phyloP scores from a whole-genome alignment of 2,797 vertebrate genomes.

The Babyrousa celebensis region DNA sequence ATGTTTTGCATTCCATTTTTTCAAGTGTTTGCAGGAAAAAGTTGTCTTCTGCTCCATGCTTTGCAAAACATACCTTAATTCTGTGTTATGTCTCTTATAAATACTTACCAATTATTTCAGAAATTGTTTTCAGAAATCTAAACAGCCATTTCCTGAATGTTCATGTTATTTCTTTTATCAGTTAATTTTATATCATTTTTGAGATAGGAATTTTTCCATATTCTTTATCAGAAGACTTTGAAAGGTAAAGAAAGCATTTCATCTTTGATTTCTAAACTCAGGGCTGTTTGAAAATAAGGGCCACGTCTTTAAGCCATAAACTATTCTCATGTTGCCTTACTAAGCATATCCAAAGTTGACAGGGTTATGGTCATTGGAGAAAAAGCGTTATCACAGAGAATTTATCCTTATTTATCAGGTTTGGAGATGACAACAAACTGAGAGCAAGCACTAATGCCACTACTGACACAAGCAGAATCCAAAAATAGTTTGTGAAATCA shows the following conservation, averaged over 20 bases:
- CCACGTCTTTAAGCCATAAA: not conserved
- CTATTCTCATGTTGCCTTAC: not conserved
- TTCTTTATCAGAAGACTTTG: not conserved
- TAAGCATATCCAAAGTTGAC: not conserved
- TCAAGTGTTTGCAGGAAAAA: not conserved
- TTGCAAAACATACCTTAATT: not conserved
- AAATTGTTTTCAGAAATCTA: not conserved
- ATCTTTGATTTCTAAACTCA: not conserved
- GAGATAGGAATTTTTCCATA: not conserved
- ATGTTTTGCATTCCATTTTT: not conserved
- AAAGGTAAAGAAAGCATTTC: not conserved
- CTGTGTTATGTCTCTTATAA: not conserved
- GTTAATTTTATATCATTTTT: slow-evolving; percentile 46
- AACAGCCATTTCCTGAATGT: slow-evolving; percentile 5
- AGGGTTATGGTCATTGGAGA: not conserved
- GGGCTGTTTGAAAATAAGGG: not conserved
- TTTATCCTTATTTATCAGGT: not conserved
- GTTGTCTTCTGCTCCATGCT: not conserved
- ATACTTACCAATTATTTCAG: not conserved
- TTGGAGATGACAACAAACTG: not conserved
- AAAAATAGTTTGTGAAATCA: not conserved
- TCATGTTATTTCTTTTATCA: not conserved
- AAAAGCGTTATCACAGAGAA: not conserved
- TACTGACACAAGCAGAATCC: not conserved
- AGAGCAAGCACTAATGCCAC: not conserved